These are phyloP conservation scores for Coregonus ussuriensis DNA, from an alignment of 2,797 vertebrate species.

Conservation along the genomic window DNA sequence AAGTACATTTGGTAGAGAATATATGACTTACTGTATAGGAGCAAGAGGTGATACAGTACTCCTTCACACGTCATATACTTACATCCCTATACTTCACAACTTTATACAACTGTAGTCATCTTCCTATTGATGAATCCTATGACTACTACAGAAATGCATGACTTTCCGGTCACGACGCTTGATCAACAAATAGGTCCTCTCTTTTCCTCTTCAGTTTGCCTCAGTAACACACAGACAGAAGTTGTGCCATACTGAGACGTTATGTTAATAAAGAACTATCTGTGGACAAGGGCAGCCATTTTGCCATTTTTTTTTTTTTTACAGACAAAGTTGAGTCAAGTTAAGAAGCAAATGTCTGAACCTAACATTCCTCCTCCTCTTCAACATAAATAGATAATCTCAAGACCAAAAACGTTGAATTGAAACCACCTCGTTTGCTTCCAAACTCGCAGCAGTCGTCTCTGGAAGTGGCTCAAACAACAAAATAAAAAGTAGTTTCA, in stretches of 20 bases:
- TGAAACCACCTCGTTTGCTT: conserved; percentile 38
- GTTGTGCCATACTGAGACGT: conserved; percentile 67
- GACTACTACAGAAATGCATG: conserved; percentile 29
- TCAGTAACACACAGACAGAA: conserved; percentile 77
- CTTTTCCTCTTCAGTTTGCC: conserved; percentile 18
- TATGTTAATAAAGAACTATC: conserved; percentile 12
- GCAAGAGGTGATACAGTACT: conserved; percentile 31
- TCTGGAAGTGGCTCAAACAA: conserved; percentile 50
- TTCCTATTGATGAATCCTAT: conserved; percentile 51
- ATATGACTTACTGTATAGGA: conserved; percentile 28
- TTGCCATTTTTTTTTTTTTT: not conserved
- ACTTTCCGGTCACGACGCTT: conserved; percentile 4
- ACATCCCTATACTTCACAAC: conserved; percentile 36
- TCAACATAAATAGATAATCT: conserved; percentile 17
- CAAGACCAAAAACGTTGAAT: conserved; percentile 46
- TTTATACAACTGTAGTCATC: conserved; percentile 41
- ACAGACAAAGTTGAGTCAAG: not conserved
- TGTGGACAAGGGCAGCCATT: conserved; percentile 20
- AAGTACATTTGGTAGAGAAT: conserved; percentile 59
- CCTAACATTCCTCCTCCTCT: conserved; percentile 22
- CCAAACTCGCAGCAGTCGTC: conserved; percentile 22
- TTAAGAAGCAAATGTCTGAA: conserved; percentile 25
- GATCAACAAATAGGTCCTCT: conserved; percentile 10
- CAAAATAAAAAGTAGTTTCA: conserved; percentile 35
- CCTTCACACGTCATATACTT: conserved; percentile 54